Base-by-base conservation (phyloP, 1,140 invertebrate species). In the Hylyphantes graminicola region DNA sequence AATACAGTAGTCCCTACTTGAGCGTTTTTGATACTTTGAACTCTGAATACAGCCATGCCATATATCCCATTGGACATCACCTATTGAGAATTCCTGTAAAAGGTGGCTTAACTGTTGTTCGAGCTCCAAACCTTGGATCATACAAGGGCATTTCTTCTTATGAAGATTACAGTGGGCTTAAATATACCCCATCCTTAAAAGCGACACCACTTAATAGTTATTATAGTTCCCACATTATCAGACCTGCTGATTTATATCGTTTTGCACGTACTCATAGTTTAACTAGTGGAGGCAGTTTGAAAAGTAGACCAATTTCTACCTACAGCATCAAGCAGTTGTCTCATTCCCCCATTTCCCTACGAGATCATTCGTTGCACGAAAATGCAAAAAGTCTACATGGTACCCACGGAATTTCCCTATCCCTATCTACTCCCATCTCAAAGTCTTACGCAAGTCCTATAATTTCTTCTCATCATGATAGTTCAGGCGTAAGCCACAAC, bases 81-180 rank as follows among this genome's bases (percentile, higher is more conserved):
- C 35, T 63, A 19, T 15, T 59, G 13, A 72, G 64, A 73, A 81
- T 81, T 21, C 79, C 79, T 13, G 79, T 81, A 7, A 81, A 81
- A 81, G 79, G 79, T 7, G 79, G 79, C 21, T 15, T 81, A 19
- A 63, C 21, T 63, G 68, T 81, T 54, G 79, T 81, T 53, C 67
- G 55, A 53, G 79, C 79, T 13, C 79, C 79, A 53, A 81, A 78
- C 48, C 65, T 78, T 15, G 50, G 48, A 15, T 78, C 55, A 53
- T 35, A 35, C 5, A 78, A 78, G 65, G 76, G 77, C 55, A 50
- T 19, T 59, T 48, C 19, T 57, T 57, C 51, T 13, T 74, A 74
- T 57, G 11, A 7, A 57, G n/a, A 6, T 59, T 57, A 21, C 10
- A n/a, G 13, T 13, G 8, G 53, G 11, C 17, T 35, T 57, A 76